These are phyloP conservation scores for Notodonta dromedarius DNA, from an alignment of 2,888 invertebrate species.

Conservation along the genomic window DNA sequence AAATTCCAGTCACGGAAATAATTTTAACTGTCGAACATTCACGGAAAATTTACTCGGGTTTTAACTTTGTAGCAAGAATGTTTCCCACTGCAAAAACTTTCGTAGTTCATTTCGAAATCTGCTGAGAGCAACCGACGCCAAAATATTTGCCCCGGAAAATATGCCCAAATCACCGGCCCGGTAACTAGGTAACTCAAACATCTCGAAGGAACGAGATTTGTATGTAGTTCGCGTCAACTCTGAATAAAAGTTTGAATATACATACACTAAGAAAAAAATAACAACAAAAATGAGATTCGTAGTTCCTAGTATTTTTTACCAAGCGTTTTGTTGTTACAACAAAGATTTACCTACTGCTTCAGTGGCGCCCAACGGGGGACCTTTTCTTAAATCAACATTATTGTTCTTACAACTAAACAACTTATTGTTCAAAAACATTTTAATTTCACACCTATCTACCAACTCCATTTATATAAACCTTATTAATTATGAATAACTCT, in stretches of 20 bases:
- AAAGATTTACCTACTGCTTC: background rate
- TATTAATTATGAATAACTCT: no score
- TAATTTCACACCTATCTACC: no score
- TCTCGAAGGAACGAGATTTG: background rate
- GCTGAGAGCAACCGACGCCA: background rate
- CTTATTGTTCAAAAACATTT: no score
- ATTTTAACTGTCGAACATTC: slow-evolving; percentile 2
- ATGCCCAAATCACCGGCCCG: background rate
- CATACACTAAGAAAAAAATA: background rate
- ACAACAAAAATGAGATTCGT: no score
- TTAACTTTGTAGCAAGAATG: slow-evolving; percentile 2
- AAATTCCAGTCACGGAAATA: background rate
- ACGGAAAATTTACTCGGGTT: background rate
- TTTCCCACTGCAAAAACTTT: slow-evolving; percentile 5
- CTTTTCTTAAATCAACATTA: background rate
- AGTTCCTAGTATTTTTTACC: no score
- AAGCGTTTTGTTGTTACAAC: no score
- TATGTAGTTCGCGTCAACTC: background rate
- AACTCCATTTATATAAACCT: no score
- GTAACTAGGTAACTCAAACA: slow-evolving; percentile 4
- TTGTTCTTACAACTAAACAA: no score
- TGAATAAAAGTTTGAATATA: background rate
- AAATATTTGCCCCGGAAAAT: slow-evolving; percentile 3
- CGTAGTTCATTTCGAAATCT: slow-evolving; percentile 4
- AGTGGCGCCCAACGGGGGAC: background rate